Evolutionary conservation across 2,113 vertebrate species (phyloP).

Genomic region (Stegastes partitus): DNA sequence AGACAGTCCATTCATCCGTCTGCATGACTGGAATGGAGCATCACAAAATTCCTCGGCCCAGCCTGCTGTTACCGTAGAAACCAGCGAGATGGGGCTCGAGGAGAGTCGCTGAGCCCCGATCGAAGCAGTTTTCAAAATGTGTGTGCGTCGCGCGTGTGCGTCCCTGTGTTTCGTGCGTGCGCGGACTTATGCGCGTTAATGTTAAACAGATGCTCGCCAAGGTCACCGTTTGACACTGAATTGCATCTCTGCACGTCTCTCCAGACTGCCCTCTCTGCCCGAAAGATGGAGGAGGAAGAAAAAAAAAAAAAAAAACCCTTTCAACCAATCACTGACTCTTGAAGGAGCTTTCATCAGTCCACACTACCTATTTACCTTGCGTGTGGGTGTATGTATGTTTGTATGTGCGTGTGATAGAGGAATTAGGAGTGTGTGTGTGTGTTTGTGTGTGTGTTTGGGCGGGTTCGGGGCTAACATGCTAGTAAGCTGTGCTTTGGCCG

Average conservation of each 20-base stretch:
- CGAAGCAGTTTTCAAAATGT: constrained; percentile 35
- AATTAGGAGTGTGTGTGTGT: constrained; percentile 39
- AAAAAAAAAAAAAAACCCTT: constrained; percentile 1
- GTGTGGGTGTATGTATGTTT: constrained; percentile 21
- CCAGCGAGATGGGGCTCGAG: constrained; percentile 63
- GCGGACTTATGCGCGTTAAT: constrained; percentile 45
- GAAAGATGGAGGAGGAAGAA: no score
- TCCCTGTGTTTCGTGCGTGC: constrained; percentile 8
- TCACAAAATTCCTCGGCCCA: constrained; percentile 69
- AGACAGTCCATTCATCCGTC: constrained; percentile 79
- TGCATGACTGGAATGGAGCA: constrained; percentile 75
- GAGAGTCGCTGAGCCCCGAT: constrained; percentile 48
- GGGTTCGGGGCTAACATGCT: constrained; percentile 49
- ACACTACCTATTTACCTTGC: constrained; percentile 66
- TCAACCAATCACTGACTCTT: constrained; percentile 60
- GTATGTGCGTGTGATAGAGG: constrained; percentile 13
- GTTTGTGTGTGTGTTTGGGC: constrained; percentile 40
- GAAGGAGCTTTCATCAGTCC: constrained; percentile 46
- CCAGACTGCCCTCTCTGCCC: constrained; percentile 11
- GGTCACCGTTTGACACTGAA: constrained; percentile 59
- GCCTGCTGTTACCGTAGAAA: constrained; percentile 80
- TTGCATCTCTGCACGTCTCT: constrained; percentile 43
- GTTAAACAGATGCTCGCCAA: constrained; percentile 50
- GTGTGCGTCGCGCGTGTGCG: background rate
- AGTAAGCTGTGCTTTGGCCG: constrained; percentile 55